These are phyloP conservation scores for Aphodius sticticus DNA, from an alignment of 2,888 invertebrate genomes.

Conservation along the genomic window DNA sequence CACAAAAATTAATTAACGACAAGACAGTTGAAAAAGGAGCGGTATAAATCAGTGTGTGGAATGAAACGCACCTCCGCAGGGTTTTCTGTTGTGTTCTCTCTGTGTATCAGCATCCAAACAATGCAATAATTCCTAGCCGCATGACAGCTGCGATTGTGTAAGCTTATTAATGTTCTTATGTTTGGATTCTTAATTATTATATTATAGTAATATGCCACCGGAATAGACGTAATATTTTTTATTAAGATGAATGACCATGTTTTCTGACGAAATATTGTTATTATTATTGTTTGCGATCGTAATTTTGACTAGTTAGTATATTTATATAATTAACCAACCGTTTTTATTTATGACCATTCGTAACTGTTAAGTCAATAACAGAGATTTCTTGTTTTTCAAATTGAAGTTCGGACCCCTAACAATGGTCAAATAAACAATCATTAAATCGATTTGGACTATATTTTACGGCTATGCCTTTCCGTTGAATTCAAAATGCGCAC, in stretches of 20 bases:
- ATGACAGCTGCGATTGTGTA: not conserved
- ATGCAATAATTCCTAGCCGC: not conserved
- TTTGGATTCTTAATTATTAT: not conserved
- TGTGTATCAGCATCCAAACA: conserved; percentile 4
- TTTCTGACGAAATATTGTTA: not conserved
- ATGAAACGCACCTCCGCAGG: not conserved
- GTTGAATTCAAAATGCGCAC: too few relatives aligned
- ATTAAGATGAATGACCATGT: not conserved
- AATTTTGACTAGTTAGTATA: not conserved
- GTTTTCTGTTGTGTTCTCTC: not conserved
- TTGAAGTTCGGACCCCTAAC: too few relatives aligned
- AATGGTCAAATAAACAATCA: too few relatives aligned
- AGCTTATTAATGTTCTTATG: not conserved
- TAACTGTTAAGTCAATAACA: too few relatives aligned
- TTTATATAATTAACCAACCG: too few relatives aligned
- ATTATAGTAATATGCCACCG: conserved; percentile 4
- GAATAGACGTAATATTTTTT: not conserved
- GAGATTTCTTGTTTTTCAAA: too few relatives aligned
- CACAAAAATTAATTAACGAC: conserved; percentile 21
- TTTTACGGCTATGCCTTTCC: too few relatives aligned
- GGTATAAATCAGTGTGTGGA: conserved; percentile 4
- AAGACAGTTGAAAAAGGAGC: not conserved
- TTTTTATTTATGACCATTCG: too few relatives aligned
- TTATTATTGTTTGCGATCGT: not conserved
- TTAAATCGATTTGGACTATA: too few relatives aligned